Conservation (phyloP, 1,140 invertebrate genomes). For the Berghia stephanieae region DNA sequence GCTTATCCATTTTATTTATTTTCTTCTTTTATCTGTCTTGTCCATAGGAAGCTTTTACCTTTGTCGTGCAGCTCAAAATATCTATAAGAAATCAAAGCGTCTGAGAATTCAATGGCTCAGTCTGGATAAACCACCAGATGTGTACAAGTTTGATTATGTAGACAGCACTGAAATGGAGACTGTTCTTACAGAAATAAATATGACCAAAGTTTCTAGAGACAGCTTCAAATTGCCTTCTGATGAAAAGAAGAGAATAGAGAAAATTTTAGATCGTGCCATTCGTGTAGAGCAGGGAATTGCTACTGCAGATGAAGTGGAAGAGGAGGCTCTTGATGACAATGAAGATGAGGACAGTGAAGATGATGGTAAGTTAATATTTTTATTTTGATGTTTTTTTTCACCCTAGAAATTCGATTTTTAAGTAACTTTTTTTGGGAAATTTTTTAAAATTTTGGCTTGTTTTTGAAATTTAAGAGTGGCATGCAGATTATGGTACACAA, state of each 20-base stretch:
- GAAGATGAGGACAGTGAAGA: conserved; percentile 32
- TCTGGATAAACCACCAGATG: conserved; percentile 74
- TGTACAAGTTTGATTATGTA: conserved; percentile 89
- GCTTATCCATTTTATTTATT: no score
- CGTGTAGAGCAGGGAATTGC: conserved; percentile 36
- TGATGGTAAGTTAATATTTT: conserved; percentile 29
- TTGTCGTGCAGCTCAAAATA: conserved; percentile 90
- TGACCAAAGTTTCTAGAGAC: conserved; percentile 78
- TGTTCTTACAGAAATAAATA: conserved; percentile 80
- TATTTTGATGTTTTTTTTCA: conserved; percentile 18
- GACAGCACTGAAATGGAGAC: conserved; percentile 74
- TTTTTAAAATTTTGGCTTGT: no score
- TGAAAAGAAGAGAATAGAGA: conserved; percentile 81
- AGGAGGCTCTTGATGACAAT: conserved; percentile 70
- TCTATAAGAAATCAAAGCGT: conserved; percentile 76
- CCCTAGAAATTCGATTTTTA: no score
- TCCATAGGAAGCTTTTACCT: conserved; percentile 89
- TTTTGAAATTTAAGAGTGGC: no score
- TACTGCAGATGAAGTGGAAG: conserved; percentile 78
- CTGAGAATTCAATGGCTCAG: conserved; percentile 91
- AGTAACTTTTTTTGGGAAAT: no score
- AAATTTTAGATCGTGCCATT: conserved; percentile 78
- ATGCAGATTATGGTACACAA: no score
- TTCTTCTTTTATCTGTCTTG: no score
- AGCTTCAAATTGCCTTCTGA: conserved; percentile 77